Conservation (phyloP, 2,888 invertebrate species). For the Torymus aiolomorphi region DNA sequence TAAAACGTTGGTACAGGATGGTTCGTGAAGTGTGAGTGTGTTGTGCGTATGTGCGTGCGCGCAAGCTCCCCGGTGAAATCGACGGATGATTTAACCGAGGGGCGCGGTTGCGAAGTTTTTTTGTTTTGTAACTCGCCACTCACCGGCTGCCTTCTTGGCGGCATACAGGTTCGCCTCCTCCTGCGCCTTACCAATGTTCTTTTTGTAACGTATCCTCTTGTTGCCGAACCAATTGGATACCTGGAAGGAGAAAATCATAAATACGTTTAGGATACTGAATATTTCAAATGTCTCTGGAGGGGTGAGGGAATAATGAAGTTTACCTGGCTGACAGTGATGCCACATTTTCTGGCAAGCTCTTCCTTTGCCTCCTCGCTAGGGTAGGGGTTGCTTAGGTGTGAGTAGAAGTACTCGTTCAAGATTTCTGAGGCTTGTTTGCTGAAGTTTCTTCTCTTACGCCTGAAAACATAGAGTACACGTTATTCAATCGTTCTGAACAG, state of each 20-base stretch:
- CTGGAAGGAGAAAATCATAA: constrained; percentile 68
- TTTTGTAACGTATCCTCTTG: constrained; percentile 99
- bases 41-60: too few relatives aligned
- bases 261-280: neutral
- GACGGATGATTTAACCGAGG: too few relatives aligned
- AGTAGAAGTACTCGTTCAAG: constrained; percentile 99
- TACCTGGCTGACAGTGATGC: constrained; percentile 98
- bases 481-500: neutral
- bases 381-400: constrained; percentile 99
- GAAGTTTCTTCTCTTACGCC: constrained; percentile 97
- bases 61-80: too few relatives aligned
- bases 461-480: constrained; percentile 48
- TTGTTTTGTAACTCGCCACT: constrained; percentile 66
- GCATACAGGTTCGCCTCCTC: constrained; percentile 99
- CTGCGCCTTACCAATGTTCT: constrained; percentile 99
- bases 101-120: neutral
- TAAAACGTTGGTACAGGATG: neutral
- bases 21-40: too few relatives aligned
- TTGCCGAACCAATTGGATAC: constrained; percentile 99
- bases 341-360: constrained; percentile 98
- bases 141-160: constrained; percentile 96
- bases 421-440: constrained; percentile 99
- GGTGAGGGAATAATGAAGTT: constrained; percentile 61
- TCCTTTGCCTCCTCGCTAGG: constrained; percentile 99
- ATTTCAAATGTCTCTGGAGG: neutral